phyloP scores from a whole-genome alignment of 1,140 invertebrate genomes.

The Calephelis virginiensis region DNA sequence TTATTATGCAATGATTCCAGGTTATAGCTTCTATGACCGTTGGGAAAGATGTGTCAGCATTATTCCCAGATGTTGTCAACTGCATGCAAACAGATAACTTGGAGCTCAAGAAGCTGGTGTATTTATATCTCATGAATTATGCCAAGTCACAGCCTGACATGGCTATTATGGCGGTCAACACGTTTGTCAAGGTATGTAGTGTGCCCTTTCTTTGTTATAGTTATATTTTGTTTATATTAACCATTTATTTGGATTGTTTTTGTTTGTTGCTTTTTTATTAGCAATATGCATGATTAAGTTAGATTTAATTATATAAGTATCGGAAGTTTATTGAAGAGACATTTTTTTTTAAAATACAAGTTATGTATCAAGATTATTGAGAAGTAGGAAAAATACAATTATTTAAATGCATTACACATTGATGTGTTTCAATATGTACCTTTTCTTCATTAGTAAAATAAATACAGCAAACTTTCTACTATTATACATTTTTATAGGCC shows the following conservation, averaged over 20 bases:
- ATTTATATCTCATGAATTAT: conserved; percentile 99
- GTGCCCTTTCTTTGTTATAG: conserved; percentile 23
- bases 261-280: conserved; percentile 36
- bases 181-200: conserved; percentile 96
- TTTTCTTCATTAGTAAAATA: too few species aligned
- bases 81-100: conserved; percentile 99
- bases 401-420: too few species aligned
- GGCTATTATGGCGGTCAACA: conserved; percentile 99
- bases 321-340: conserved; percentile 5
- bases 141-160: conserved; percentile 99
- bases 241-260: conserved; percentile 29
- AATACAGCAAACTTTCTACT: too few species aligned
- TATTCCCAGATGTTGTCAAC: conserved; percentile 99
- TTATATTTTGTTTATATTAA: conserved; percentile 32
- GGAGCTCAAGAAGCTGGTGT: conserved; percentile 99
- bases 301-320: conserved; percentile 12
- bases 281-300: conserved; percentile 33
- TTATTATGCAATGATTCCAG: conserved; percentile 62
- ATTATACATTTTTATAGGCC: too few species aligned
- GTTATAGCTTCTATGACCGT: conserved; percentile 99
- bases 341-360: background rate
- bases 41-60: conserved; percentile 95
- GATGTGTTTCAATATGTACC: too few species aligned
- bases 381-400: too few species aligned
- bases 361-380: background rate